A percentile compares a stretch with the other conserved stretches of the same genome.
Evolutionary conservation across 1,140 invertebrate genomes (phyloP).

Genomic region (Metaphire vulgaris): DNA sequence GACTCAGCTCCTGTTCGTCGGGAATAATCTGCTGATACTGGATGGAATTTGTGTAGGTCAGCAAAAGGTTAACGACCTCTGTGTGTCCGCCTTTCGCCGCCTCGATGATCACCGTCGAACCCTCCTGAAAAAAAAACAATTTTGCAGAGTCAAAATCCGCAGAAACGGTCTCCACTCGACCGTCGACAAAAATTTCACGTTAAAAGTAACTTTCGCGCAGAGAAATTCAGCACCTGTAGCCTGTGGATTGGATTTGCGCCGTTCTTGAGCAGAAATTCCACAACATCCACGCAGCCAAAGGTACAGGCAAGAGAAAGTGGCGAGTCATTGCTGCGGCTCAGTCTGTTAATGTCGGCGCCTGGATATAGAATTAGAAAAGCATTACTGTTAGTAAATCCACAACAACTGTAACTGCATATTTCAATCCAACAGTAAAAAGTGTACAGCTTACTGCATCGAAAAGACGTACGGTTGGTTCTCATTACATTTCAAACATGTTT

Average conservation of each 20-base stretch:
- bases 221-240: constrained; percentile 65
- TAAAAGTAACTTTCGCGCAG: no score
- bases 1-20: not conserved
- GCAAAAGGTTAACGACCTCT: constrained; percentile 81
- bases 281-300: constrained; percentile 84
- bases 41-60: constrained; percentile 64
- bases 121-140: constrained; percentile 65
- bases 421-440: no score
- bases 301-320: constrained; percentile 59
- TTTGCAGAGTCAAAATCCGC: no score
- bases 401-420: no score
- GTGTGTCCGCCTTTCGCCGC: constrained; percentile 95
- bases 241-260: constrained; percentile 92
- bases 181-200: no score
- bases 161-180: not conserved
- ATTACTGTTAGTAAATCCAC: not conserved
- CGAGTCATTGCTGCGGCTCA: constrained; percentile 53
- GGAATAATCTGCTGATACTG: not conserved
- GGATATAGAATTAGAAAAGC: not conserved
- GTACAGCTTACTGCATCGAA: no score
- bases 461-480: no score
- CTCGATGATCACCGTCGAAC: constrained; percentile 96
- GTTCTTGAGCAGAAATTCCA: constrained; percentile 79
- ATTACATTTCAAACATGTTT: no score
- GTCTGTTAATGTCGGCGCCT: constrained; percentile 53